These are phyloP conservation scores for Cotesia glomerata DNA, from an alignment of 1,140 invertebrate species.

Conservation along the genomic window DNA sequence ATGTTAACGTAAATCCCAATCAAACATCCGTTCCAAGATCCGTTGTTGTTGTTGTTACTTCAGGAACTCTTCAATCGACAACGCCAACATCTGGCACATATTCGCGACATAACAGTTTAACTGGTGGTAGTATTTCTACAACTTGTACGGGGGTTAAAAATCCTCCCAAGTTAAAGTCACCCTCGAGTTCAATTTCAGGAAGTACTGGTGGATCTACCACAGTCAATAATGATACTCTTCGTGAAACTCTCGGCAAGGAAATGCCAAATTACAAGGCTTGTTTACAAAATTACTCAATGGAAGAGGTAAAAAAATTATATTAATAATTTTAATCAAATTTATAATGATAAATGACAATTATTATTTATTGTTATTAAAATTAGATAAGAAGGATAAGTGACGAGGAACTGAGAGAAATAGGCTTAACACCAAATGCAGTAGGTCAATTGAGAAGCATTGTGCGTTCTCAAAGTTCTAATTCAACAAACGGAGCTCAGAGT, in stretches of 20 bases:
- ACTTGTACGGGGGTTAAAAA: conserved; percentile 24
- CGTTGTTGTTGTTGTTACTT: too few species aligned
- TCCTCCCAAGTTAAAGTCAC: conserved; percentile 8
- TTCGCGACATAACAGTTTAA: too few species aligned
- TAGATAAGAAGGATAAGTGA: conserved; percentile 67
- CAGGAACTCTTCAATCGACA: too few species aligned
- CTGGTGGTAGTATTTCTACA: background rate
- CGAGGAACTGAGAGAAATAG: conserved; percentile 63
- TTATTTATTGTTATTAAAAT: conserved; percentile 19
- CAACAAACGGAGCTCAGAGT: conserved; percentile 53
- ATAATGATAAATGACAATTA: conserved; percentile 1
- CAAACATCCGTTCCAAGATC: too few species aligned
- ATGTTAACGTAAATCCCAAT: too few species aligned
- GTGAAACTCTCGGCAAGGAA: conserved; percentile 60
- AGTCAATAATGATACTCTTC: conserved; percentile 50
- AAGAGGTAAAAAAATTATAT: conserved; percentile 49
- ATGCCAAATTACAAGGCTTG: conserved; percentile 61
- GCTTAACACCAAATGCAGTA: conserved; percentile 62
- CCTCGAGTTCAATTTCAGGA: conserved; percentile 46
- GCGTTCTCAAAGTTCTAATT: conserved; percentile 58
- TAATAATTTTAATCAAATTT: conserved; percentile 1
- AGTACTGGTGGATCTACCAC: conserved; percentile 48
- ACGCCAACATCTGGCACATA: too few species aligned
- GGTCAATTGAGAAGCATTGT: conserved; percentile 67
- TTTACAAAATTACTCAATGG: conserved; percentile 57